Evolutionary conservation across 2,888 invertebrate genomes (phyloP), one percentile per base, ranked within the genome.

Genomic region (Sphinx pinastri): DNA sequence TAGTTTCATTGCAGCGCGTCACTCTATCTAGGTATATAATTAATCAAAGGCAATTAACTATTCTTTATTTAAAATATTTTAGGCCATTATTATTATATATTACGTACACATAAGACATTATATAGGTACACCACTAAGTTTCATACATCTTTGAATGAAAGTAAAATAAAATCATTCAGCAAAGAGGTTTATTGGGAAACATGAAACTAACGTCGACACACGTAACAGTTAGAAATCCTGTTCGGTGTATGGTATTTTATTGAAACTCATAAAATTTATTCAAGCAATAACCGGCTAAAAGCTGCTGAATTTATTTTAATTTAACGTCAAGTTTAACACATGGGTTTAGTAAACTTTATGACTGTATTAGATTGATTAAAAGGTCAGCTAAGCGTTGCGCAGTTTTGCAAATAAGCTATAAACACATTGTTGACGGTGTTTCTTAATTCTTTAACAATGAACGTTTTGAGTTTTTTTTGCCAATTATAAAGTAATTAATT

Each of bases 171-270:
- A 47, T 16, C 16, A 63, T 47, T 38, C 0, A 51, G 75, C 79
- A 80, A 79, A 83, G 79, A 76, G 75, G 77, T 74, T 75, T 69
- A 77, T 88, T 90, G 83, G 82, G 86, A 85, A 89, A 90, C 80
- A 49, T 47, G 13, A 63, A 11, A 19, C 19, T 11, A 49, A 47
- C 47, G 11, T 63, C 16, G 1, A 16, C 16, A 77, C 71, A 69
- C 71, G 63, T 71, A 71, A 76, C 74, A 68, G 67, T 76, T 74
- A 71, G 72, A 73, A 76, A 87, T 88, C 91, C 87, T 86, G 90
- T 90, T 89, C 78, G 79, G 75, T 83, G 78, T 79, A 80, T 88
- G 90, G 86, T 89, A 90, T 90, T 38, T 91, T 91, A 81, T 84
- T 80, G 82, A 79, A 81, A 82, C 78, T 77, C 82, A 86, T 85